Conservation (phyloP, 2,797 vertebrate species). For the Cacajao melanocephalus region DNA sequence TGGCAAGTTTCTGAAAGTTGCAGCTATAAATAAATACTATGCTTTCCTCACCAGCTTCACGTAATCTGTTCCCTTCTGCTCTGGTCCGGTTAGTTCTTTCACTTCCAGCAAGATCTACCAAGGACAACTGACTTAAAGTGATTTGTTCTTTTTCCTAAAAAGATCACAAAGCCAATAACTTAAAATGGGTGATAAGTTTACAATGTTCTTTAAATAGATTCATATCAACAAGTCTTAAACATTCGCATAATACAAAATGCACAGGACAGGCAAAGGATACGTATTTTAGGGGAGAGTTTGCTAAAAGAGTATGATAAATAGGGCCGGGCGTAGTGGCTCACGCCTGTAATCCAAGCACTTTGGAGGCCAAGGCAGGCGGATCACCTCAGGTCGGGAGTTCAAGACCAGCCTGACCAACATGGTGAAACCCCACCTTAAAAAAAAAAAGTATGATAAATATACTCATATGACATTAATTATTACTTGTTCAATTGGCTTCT, state of each 20-base stretch:
- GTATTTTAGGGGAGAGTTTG: background rate
- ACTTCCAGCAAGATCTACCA: slow-evolving; percentile 97
- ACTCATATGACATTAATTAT: no score
- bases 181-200: slow-evolving; percentile 30
- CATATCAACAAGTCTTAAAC: background rate
- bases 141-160: slow-evolving; percentile 94
- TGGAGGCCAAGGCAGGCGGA: no score
- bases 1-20: background rate
- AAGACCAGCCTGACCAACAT: no score
- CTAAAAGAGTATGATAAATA: background rate
- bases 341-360: no score
- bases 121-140: slow-evolving; percentile 92
- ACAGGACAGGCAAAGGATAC: background rate
- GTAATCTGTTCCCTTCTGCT: slow-evolving; percentile 93
- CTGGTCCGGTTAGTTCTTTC: slow-evolving; percentile 96
- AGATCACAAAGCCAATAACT: slow-evolving; percentile 22
- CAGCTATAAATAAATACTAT: background rate
- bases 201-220: slow-evolving; percentile 14
- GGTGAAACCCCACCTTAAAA: no score
- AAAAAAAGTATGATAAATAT: background rate
- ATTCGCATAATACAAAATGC: background rate
- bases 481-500: background rate
- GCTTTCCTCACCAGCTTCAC: slow-evolving; percentile 92
- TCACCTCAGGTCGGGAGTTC: no score
- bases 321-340: no score